phyloP scores from a whole-genome alignment of 1,140 invertebrate species.

The Brachionus rotundiformis region DNA sequence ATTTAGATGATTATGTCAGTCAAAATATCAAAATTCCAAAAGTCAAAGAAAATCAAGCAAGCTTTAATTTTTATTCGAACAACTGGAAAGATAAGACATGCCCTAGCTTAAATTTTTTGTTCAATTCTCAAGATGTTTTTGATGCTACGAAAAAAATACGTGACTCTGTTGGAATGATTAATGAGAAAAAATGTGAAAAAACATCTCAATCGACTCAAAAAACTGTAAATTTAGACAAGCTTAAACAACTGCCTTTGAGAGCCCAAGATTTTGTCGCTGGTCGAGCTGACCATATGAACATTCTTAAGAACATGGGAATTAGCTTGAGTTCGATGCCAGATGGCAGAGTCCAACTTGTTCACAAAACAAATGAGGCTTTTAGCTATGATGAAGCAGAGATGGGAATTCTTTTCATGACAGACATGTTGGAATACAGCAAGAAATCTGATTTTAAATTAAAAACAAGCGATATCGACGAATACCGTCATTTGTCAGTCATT shows the following conservation, averaged over 20 bases:
- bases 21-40: neutral
- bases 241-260: conserved; percentile 56
- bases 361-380: conserved; percentile 70
- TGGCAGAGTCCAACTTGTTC: conserved; percentile 65
- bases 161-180: neutral
- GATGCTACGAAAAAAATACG: neutral
- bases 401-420: conserved; percentile 91
- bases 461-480: conserved; percentile 45
- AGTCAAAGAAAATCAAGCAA: neutral
- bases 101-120: conserved; percentile 34
- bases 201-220: conserved; percentile 12
- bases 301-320: conserved; percentile 90
- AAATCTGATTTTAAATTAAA: conserved; percentile 63
- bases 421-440: conserved; percentile 88
- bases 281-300: conserved; percentile 83
- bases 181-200: conserved; percentile 34
- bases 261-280: conserved; percentile 71
- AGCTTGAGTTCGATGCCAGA: conserved; percentile 81
- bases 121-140: neutral
- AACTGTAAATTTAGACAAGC: neutral
- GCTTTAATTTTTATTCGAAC: neutral
- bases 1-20: neutral
- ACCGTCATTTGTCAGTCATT: neutral
- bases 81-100: conserved; percentile 28
- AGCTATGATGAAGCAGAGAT: conserved; percentile 82